Conservation (phyloP, 2,797 vertebrate species). For the Lutjanus argentimaculatus region DNA sequence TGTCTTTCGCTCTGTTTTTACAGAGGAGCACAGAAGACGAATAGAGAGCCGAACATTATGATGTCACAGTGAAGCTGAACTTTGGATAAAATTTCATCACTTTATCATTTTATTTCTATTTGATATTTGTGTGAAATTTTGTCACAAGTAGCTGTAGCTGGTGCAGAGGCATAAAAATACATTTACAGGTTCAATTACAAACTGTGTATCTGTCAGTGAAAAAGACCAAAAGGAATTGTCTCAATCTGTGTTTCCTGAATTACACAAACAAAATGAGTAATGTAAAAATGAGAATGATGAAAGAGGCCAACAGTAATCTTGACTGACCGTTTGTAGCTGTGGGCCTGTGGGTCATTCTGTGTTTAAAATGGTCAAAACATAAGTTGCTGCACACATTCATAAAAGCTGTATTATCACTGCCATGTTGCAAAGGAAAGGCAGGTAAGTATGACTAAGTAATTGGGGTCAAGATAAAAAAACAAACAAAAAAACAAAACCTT, state of each 20-base stretch:
- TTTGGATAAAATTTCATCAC: too few species aligned
- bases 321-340: neutral
- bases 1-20: too few species aligned
- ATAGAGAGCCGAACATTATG: too few species aligned
- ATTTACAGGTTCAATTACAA: too few species aligned
- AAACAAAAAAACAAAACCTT: neutral
- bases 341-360: neutral
- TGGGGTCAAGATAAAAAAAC: neutral
- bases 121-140: too few species aligned
- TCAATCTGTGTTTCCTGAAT: neutral
- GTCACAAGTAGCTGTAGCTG: too few species aligned
- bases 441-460: neutral
- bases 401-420: neutral
- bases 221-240: neutral
- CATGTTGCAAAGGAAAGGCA: neutral
- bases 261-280: neutral
- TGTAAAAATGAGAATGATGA: conserved; percentile 2
- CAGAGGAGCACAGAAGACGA: too few species aligned
- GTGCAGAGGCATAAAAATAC: too few species aligned
- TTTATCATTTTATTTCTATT: too few species aligned
- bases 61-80: too few species aligned
- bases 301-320: neutral
- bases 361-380: neutral
- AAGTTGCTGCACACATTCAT: neutral
- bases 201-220: neutral